Base-by-base conservation (phyloP, 2,113 vertebrate genomes). In the Poicephalus gulielmi region DNA sequence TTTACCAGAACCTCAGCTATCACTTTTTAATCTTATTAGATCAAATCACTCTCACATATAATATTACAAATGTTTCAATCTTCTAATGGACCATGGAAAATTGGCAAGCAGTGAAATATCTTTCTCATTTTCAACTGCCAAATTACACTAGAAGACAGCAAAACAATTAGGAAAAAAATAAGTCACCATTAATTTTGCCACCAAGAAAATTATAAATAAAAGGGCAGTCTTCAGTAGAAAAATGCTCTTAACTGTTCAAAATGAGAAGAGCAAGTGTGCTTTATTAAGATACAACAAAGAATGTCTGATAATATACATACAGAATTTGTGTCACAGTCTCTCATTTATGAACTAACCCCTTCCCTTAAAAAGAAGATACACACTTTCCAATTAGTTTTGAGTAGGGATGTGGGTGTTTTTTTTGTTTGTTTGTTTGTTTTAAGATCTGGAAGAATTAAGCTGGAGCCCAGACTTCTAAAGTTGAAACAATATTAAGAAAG, bases 401-500 rank as follows among this genome's bases (percentile, higher is more conserved):
- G n/a, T 11, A 57, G 55, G 33, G 19, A 2, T 14, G 31, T 57
- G 19, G 15, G 13, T 49, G 6, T 53, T 39, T 31, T 18, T 49
- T n/a, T 55, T 11, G 37, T 37, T 30, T 35, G 37, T 39, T 10
- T 39, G 37, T 39, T 39, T 39, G 37, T 84, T 35, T 37, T 10
- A 80, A 82, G 10, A 68, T 5, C 2, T 20, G 12, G 4, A 62
- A 52, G 20, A 73, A 90, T 5, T 28, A 31, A 37, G 43, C 3
- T 1, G 2, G 15, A 77, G 8, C 1, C 25, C 24, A 13, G 28
- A 46, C 0, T 19, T 28, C 4, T 52, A 1, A 28, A 35, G 44
- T 13, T 41, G 7, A 17, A 50, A 35, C 44, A 84, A 49, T 13
- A 25, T 19, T n/a, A 63, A 43, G 43, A 53, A 82, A 82, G 44